Base-by-base conservation (phyloP, 2,113 vertebrate species). In the Notothenia rossii region DNA sequence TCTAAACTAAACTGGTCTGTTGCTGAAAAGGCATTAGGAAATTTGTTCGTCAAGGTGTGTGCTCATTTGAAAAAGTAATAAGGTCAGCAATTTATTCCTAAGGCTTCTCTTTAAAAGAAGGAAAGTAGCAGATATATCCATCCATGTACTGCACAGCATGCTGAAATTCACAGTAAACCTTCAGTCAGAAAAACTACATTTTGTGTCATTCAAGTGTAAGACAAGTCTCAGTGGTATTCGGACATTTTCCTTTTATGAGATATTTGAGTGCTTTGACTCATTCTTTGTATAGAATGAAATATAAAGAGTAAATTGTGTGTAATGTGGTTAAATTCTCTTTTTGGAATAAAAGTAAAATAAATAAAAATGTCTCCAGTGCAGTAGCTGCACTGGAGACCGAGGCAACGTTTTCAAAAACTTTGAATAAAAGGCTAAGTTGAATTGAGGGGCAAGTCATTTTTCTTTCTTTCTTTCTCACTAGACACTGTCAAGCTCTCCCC, bases 141-240 rank as follows among this genome's bases (percentile, higher is more conserved):
- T 79, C 81, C 29, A 29, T 54, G 58, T 87, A 81, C 77, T 78
- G 80, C 90, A 88, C 84, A 89, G 83, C 84, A 72, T 82, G 82
- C 84, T 90, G 66, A 73, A 75, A 91, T 89, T 92, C 90, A 93
- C 92, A 92, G 92, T 92, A 89, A 92, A 88, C 87, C 68, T 75
- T 89, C 83, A 77, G 73, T 88, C 91, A 88, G 85, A 90, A 87
- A 88, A 77, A 56, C 18, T 79, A 84, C 65, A 40, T 40, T 81
- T 84, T 90, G 86, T 82, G 83, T 88, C 90, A 92, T 92, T 93
- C 90, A 94, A 90, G 90, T 91, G 90, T 93, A 86, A 86, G 66
- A 83, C 83, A 90, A 85, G 82, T 84, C 70, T 81, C 48, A 86
- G 78, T 18, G 77, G 71, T 82, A 72, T 78, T 80, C 74, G 81